Percentiles rank a stretch among this genome's conserved stretches.
These are phyloP conservation scores for Polyommatus icarus DNA, from an alignment of 2,888 invertebrate species.

Conservation along the genomic window DNA sequence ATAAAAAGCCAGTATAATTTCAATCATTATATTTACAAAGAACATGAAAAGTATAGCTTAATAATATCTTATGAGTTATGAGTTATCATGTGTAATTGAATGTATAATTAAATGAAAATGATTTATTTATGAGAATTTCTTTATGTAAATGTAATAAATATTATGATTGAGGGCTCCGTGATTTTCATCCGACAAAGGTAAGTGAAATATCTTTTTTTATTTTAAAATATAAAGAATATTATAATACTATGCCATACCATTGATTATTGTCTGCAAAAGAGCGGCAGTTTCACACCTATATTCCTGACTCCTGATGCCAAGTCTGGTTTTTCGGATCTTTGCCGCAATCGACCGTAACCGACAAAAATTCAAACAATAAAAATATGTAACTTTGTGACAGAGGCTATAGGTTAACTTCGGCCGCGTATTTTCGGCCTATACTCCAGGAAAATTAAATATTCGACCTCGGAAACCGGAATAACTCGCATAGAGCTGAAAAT, in stretches of 20 bases:
- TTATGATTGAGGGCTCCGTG: neutral
- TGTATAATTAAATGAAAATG: conserved; percentile 1
- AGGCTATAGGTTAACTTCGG: no score
- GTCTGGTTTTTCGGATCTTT: neutral
- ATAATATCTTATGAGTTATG: no score
- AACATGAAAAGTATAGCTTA: neutral
- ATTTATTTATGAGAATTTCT: neutral
- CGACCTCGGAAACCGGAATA: no score
- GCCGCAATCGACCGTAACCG: no score
- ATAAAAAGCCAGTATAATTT: neutral
- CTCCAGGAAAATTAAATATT: no score
- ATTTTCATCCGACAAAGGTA: neutral
- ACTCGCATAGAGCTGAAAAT: no score
- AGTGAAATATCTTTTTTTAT: neutral
- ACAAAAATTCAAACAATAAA: no score
- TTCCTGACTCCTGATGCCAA: neutral
- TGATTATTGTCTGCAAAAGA: no score
- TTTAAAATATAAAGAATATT: neutral
- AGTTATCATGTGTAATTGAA: neutral
- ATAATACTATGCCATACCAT: neutral
- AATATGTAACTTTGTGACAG: no score
- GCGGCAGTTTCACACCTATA: no score
- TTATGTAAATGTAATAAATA: neutral
- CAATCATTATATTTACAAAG: neutral
- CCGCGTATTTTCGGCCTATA: no score